These are phyloP conservation scores for Ditylenchus dipsaci DNA, from an alignment of 1,140 invertebrate genomes.

Conservation along the genomic window DNA sequence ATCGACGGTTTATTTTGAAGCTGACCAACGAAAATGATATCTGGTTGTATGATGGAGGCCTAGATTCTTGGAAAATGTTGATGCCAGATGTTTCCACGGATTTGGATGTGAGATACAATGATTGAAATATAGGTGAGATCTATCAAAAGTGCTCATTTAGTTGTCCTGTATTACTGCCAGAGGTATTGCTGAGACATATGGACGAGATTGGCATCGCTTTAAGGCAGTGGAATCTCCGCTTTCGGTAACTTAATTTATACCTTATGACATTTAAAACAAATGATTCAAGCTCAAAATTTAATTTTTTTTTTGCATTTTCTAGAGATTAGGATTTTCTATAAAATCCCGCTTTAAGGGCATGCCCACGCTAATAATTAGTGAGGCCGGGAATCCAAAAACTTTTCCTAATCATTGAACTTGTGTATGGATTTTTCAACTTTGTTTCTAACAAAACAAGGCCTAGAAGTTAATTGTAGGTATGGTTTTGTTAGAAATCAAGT, in stretches of 20 bases:
- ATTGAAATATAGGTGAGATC: background rate
- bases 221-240: constrained; percentile 21
- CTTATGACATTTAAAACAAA: too few species aligned
- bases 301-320: too few species aligned
- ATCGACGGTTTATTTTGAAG: constrained; percentile 9
- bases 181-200: constrained; percentile 26
- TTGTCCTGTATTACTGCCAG: constrained; percentile 12
- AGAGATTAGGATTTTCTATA: too few species aligned
- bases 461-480: too few species aligned
- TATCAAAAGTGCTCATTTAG: constrained; percentile 9
- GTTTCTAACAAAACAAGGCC: too few species aligned
- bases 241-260: background rate
- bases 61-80: constrained; percentile 13
- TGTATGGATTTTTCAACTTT: too few species aligned
- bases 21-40: constrained; percentile 13
- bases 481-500: too few species aligned
- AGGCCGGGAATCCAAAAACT: too few species aligned
- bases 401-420: too few species aligned
- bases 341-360: too few species aligned
- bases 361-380: too few species aligned
- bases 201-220: constrained; percentile 29
- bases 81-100: constrained; percentile 6
- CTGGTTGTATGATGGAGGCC: constrained; percentile 14
- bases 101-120: constrained; percentile 21
- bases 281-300: too few species aligned